Evolutionary conservation across 2,888 invertebrate genomes (phyloP).

Genomic region (Phragmatobia fuliginosa): DNA sequence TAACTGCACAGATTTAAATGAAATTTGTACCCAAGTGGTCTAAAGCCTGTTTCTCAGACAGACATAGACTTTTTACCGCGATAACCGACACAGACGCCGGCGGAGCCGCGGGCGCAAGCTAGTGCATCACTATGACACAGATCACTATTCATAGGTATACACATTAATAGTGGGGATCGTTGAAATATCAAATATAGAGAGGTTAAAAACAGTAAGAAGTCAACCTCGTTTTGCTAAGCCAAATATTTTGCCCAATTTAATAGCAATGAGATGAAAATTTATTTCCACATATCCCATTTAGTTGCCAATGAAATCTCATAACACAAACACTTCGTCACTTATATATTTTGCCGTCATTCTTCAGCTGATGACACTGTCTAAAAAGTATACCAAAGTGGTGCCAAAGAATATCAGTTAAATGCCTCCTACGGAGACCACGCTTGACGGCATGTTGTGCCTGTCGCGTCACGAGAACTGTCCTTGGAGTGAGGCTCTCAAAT

Average conservation of each 20-base stretch:
- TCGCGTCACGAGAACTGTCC: conserved; percentile 88
- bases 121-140: too few relatives aligned
- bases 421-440: conserved; percentile 80
- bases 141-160: too few relatives aligned
- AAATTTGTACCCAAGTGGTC: too few relatives aligned
- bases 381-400: conserved; percentile 35
- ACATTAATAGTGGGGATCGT: too few relatives aligned
- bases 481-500: conserved; percentile 85
- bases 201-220: neutral
- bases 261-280: neutral
- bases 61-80: too few relatives aligned
- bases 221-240: neutral
- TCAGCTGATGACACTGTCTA: conserved; percentile 39
- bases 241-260: neutral
- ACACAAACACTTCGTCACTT: neutral
- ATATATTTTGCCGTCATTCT: conserved; percentile 28
- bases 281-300: neutral
- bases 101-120: too few relatives aligned
- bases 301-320: conserved; percentile 22
- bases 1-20: too few relatives aligned
- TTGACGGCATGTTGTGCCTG: conserved; percentile 87
- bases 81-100: too few relatives aligned
- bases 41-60: too few relatives aligned
- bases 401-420: conserved; percentile 66
- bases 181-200: neutral